Percentiles rank a stretch among this genome's conserved stretches.
Evolutionary conservation across 2,797 vertebrate genomes (phyloP).

Genomic region (Platyrinchus mystaceus): DNA sequence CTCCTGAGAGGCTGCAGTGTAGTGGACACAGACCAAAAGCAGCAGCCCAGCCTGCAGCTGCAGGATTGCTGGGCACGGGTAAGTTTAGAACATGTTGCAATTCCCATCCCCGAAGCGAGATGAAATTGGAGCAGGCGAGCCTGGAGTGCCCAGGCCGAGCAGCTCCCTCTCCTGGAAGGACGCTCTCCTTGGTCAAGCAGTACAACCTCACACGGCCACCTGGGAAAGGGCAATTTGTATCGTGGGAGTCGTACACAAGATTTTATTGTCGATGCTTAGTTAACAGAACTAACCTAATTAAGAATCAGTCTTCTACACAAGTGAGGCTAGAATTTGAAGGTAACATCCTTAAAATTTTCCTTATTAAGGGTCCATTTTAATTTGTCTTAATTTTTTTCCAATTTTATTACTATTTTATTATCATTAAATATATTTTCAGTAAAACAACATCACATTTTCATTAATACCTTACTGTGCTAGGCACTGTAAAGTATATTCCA

Average conservation of each 20-base stretch:
- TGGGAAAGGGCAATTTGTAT: background rate
- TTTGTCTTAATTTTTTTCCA: background rate
- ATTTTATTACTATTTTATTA: background rate
- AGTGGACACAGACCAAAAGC: background rate
- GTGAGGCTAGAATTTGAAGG: background rate
- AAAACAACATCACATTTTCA: background rate
- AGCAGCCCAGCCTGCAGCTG: background rate
- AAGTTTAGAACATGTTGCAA: background rate
- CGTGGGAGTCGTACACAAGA: background rate
- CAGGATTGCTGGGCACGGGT: background rate
- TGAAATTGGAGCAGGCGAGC: background rate
- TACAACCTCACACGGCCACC: accelerated
- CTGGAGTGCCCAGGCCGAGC: background rate
- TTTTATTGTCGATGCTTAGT: background rate
- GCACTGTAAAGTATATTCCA: background rate
- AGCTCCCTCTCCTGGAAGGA: conserved; percentile 45
- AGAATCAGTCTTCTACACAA: background rate
- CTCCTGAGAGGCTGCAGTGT: background rate
- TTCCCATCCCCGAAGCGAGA: background rate
- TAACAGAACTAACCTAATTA: background rate
- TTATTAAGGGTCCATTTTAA: background rate
- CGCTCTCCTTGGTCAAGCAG: background rate
- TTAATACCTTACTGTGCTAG: background rate
- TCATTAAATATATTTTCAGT: background rate
- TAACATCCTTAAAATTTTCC: background rate